Percentiles rank a stretch among this genome's conserved stretches.
phyloP scores from a whole-genome alignment of 2,113 vertebrate species.

The Esox niger region DNA sequence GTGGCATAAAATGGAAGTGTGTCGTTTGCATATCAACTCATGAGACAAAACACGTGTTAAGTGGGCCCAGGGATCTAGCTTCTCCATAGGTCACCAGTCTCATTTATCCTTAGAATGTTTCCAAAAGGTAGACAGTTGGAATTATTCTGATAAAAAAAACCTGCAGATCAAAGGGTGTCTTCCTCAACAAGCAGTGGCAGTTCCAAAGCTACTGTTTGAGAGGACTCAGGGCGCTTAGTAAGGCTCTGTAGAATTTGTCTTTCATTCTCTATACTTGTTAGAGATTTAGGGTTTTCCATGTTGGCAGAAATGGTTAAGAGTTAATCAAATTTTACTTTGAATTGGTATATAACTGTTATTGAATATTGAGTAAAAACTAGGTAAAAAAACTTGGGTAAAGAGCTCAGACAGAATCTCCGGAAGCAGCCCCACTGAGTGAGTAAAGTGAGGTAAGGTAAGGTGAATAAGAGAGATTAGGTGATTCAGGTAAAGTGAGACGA shows the following conservation, averaged over 20 bases:
- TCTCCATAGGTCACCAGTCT: conserved; percentile 13
- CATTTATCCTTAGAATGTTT: conserved; percentile 16
- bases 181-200: not conserved
- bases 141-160: not conserved
- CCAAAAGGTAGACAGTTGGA: conserved; percentile 3
- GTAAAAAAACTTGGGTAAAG: too few relatives aligned
- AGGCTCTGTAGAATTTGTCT: not conserved
- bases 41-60: too few relatives aligned
- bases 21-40: too few relatives aligned
- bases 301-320: not conserved
- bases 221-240: not conserved
- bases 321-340: too few relatives aligned
- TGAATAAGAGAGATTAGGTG: too few relatives aligned
- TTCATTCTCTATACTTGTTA: not conserved
- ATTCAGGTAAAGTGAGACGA: too few relatives aligned
- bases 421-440: too few relatives aligned
- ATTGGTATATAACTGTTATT: not conserved
- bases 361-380: too few relatives aligned
- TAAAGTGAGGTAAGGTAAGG: too few relatives aligned
- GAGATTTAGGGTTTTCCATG: not conserved
- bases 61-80: too few relatives aligned
- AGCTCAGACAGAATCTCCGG: too few relatives aligned
- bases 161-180: not conserved
- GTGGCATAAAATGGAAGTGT: too few relatives aligned
- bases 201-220: not conserved